phyloP scores from a whole-genome alignment of 1,140 invertebrate genomes.

The Melitaea cinxia region DNA sequence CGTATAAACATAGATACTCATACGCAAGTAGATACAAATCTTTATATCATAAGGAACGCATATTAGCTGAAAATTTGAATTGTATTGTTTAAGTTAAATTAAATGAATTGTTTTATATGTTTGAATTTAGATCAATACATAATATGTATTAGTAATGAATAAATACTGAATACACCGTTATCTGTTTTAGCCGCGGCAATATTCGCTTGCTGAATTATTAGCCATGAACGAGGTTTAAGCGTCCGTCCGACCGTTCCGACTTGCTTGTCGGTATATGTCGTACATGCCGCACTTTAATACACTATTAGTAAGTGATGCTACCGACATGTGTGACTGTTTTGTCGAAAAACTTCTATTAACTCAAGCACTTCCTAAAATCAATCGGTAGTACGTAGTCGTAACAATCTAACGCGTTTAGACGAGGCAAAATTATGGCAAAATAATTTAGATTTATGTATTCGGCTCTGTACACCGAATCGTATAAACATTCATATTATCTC shows the following conservation, averaged over 20 bases:
- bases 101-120: no score
- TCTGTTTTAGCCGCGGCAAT: constrained; percentile 79
- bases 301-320: constrained; percentile 66
- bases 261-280: constrained; percentile 43
- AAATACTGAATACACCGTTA: constrained; percentile 40
- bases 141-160: neutral
- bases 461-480: constrained; percentile 46
- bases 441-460: constrained; percentile 54
- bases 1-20: no score
- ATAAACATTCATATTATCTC: constrained; percentile 18
- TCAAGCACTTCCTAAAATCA: constrained; percentile 38
- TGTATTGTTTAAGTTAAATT: no score
- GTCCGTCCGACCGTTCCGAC: constrained; percentile 41
- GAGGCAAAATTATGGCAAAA: constrained; percentile 36
- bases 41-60: no score
- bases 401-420: constrained; percentile 53
- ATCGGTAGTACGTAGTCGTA: constrained; percentile 48
- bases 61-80: no score
- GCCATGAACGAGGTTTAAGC: constrained; percentile 72
- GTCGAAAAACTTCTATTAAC: constrained; percentile 65
- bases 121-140: neutral
- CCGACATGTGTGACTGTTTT: constrained; percentile 49
- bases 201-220: constrained; percentile 75
- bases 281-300: constrained; percentile 57
- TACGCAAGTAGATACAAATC: no score